These are phyloP conservation scores for Plutomurus gul DNA, from an alignment of 1,140 invertebrate genomes.

Conservation along the genomic window DNA sequence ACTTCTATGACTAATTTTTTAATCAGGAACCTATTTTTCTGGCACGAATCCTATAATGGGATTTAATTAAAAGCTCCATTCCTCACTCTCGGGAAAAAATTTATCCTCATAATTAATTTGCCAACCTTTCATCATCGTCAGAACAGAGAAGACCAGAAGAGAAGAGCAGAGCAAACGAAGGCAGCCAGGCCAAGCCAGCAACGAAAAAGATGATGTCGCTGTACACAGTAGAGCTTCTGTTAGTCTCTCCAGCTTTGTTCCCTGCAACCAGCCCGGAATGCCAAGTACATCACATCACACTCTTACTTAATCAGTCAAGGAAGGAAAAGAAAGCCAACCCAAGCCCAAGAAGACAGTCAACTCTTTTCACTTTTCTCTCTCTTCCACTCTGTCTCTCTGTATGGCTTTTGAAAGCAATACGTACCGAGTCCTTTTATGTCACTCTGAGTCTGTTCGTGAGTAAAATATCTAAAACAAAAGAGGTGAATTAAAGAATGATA, in stretches of 20 bases:
- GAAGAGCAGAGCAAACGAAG: background rate
- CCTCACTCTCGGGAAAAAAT: constrained; percentile 51
- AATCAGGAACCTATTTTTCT: constrained; percentile 55
- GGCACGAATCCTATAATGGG: constrained; percentile 55
- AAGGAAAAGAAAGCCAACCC: background rate
- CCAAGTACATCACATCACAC: constrained; percentile 16
- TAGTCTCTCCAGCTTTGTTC: background rate
- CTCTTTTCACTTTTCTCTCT: constrained; percentile 23
- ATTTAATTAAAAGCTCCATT: constrained; percentile 55
- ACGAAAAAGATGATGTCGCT: background rate
- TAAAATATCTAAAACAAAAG: constrained; percentile 19
- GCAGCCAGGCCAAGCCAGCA: background rate
- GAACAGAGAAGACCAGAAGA: background rate
- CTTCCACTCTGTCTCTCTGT: background rate
- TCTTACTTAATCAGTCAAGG: background rate
- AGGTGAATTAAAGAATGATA: constrained; percentile 23
- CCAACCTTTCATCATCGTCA: constrained; percentile 55
- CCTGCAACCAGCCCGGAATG: constrained; percentile 13
- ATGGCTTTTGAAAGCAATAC: constrained; percentile 13
- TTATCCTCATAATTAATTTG: constrained; percentile 55
- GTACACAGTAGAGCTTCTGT: background rate
- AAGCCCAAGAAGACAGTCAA: background rate
- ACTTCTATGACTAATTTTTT: constrained; percentile 54
- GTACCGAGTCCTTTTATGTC: constrained; percentile 12
- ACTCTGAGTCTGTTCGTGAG: constrained; percentile 18